Evolutionary conservation across 2,797 vertebrate species (phyloP), one percentile per base, ranked within the genome.

Genomic region (Gastrophryne carolinensis): DNA sequence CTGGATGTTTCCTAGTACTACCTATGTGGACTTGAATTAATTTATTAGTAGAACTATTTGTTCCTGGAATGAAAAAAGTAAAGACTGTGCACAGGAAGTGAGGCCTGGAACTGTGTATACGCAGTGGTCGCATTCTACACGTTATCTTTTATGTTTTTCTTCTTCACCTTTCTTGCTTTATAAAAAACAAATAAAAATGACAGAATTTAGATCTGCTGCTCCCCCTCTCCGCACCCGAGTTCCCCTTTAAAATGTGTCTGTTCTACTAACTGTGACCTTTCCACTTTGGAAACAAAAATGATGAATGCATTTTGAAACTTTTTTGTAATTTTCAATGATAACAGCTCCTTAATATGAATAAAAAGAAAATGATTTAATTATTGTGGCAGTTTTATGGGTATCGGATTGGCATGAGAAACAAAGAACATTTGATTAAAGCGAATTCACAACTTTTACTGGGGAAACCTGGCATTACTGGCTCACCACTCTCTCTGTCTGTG

Each of bases 271-370:
- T 78, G 68, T 78, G 68, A 78, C 58, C 26, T 77, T 71, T 71
- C 35, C 53, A 50, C 41, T 78, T 67, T 71, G 21, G 30, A 41
- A 68, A 70, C 50, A 65, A 76, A 70, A 15, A 62, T 21, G 37
- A 78, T 56, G 75, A 78, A 78, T 72, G 68, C 75, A 66, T 78
- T 78, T 78, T 7, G 72, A 52, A 72, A 72, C 50, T 60, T 66
- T 78, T 78, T 78, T 78, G 75, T 78, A 78, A 78, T 78, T 78
- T 78, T 78, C 60, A 78, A 70, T 52, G 53, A 78, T 63, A 37
- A 78, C 50, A 72, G 50, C 52, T 70, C 34, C 56, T 72, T n/a
- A 64, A 71, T 58, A 77, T 69, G 54, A 75, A 73, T 66, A 53
- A 71, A 34, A 65, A 71, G 58, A 77, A 41, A 23, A 24, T 49